phyloP scores from a whole-genome alignment of 2,113 vertebrate species.

The Tachysurus fulvidraco region DNA sequence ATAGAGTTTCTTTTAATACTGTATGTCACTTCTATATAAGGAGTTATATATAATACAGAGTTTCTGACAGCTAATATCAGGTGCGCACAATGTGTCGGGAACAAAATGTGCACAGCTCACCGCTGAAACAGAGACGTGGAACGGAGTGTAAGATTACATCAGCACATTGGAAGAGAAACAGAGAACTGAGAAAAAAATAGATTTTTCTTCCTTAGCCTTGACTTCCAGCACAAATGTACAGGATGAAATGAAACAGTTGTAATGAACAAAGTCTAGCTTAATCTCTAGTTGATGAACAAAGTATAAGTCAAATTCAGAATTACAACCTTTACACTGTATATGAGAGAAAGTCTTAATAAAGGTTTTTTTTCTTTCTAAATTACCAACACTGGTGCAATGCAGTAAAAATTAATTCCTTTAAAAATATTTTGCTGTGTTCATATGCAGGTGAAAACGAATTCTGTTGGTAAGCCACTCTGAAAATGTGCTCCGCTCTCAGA shows the following conservation, averaged over 20 bases:
- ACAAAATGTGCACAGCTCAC: constrained; percentile 28
- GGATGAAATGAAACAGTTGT: not conserved
- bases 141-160: constrained; percentile 28
- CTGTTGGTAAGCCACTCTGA: not conserved
- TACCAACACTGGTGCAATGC: not conserved
- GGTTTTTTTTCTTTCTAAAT: not conserved
- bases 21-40: not conserved
- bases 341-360: not conserved
- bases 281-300: not conserved
- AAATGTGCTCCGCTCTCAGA: not conserved
- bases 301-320: not conserved
- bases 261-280: not conserved
- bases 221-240: not conserved
- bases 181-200: not conserved
- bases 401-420: constrained; percentile 1
- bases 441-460: not conserved
- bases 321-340: not conserved
- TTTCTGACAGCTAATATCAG: constrained; percentile 33
- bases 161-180: constrained; percentile 23
- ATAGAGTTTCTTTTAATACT: not conserved
- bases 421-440: not conserved
- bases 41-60: not conserved
- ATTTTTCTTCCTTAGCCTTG: not conserved
- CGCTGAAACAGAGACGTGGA: constrained; percentile 4
- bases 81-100: constrained; percentile 20